Conservation (phyloP, 1,140 invertebrate species). For the Apis dorsata region DNA sequence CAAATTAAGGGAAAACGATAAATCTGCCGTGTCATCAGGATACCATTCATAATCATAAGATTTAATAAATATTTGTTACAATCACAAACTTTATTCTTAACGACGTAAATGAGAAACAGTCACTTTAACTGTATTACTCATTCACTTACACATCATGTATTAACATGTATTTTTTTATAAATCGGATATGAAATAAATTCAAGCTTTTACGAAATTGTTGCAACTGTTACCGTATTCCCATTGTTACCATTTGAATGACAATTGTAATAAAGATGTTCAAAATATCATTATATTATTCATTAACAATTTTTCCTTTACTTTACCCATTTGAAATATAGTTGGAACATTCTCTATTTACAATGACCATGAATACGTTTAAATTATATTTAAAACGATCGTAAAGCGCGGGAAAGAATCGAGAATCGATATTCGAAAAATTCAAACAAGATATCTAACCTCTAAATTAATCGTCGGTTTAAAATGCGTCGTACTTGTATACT, state of each 20-base stretch:
- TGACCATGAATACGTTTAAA: too few species aligned
- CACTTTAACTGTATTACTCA: constrained; percentile 56
- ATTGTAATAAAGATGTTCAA: constrained; percentile 33
- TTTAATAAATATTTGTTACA: constrained; percentile 50
- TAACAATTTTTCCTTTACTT: not conserved
- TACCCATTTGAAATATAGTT: not conserved
- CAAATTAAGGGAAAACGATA: constrained; percentile 1
- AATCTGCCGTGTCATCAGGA: constrained; percentile 28
- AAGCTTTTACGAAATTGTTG: constrained; percentile 70
- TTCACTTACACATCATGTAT: constrained; percentile 70
- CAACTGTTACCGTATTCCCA: constrained; percentile 15
- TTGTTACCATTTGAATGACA: constrained; percentile 7
- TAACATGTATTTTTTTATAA: constrained; percentile 78
- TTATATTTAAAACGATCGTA: not conserved
- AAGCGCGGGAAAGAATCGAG: constrained; percentile 41
- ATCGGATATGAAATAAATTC: constrained; percentile 72
- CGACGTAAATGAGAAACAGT: constrained; percentile 33
- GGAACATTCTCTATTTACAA: not conserved
- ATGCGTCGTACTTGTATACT: not conserved
- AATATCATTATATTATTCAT: constrained; percentile 8
- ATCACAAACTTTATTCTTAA: constrained; percentile 57
- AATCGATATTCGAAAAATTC: constrained; percentile 43
- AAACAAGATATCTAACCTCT: constrained; percentile 6
- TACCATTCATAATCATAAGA: constrained; percentile 47
- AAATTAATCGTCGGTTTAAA: constrained; percentile 9